Evolutionary conservation across 2,888 invertebrate genomes (phyloP), one percentile per base, ranked within the genome.

Genomic region (Euclidia mi): DNA sequence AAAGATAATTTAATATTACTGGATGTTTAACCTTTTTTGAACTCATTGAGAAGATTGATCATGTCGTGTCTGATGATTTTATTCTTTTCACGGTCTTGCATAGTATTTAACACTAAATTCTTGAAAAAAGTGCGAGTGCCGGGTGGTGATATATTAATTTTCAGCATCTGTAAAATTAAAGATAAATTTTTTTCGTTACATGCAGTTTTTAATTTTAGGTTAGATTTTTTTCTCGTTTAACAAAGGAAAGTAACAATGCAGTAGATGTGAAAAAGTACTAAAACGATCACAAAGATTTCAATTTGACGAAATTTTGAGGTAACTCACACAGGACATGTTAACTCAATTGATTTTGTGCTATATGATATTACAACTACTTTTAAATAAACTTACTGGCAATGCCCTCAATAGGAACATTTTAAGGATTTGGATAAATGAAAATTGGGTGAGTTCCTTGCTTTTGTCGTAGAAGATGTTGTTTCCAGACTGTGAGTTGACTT

Each of bases 21-120:
- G 95, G 96, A 12, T 95, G 77, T 12, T 4, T 29, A 25, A 86
- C 91, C 94, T 79, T 91, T 92, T 58, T 90, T 92, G 7, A 95
- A 93, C 71, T 95, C 94, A 88, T 95, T 88, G 0, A 96, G 79
- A 2, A 95, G 62, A 50, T 95, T 92, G n/a, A 96, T 94, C 94
- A 96, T 95, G 52, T 95, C 95, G 2, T 89, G 90, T 10, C 95
- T 83, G 6, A 89, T 65, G 14, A 91, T 90, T 0, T 89, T 80
- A 1, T 84, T 56, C 18, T 78, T 53, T 15, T 91, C 85, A 0
- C 95, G 79, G 0, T 89, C 75, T 25, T 78, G 76, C 83, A 95
- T 94, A 1, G 93, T 85, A 0, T 78, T 77, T 10, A 82, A 57
- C 0, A 95, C 90, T 15, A 93, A 53, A 0, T 75, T 67, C 7